Evolutionary conservation across 2,113 vertebrate genomes (phyloP).

Genomic region (Calonectris borealis): DNA sequence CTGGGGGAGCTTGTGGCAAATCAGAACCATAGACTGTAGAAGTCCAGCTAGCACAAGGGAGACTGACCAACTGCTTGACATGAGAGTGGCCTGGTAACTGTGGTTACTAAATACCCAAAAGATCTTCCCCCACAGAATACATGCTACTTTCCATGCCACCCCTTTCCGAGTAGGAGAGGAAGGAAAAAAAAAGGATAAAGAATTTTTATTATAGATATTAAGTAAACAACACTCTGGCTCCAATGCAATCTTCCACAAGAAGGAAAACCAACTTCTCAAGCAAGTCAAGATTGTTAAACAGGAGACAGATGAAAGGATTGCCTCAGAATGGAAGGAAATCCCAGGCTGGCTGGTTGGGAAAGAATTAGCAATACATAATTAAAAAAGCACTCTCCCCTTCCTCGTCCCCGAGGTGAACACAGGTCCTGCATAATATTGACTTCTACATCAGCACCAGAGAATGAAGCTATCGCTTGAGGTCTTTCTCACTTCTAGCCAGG

Average conservation of each 20-base stretch:
- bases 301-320: constrained; percentile 27
- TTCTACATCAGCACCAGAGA: background rate
- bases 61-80: background rate
- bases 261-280: constrained; percentile 38
- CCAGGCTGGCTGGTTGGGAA: constrained; percentile 6
- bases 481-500: background rate
- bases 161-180: background rate
- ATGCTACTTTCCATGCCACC: background rate
- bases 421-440: background rate
- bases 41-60: background rate
- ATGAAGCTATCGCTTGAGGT: background rate
- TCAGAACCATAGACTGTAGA: background rate
- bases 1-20: background rate
- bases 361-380: constrained; percentile 34
- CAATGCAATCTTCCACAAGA: constrained; percentile 19
- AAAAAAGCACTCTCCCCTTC: constrained; percentile 15
- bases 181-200: background rate
- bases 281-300: constrained; percentile 11
- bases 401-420: background rate
- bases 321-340: constrained; percentile 42
- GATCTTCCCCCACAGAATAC: background rate
- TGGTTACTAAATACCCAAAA: background rate
- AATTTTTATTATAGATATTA: constrained; percentile 13
- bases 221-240: background rate
- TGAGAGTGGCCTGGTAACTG: background rate